phyloP scores from a whole-genome alignment of 2,888 invertebrate genomes.

The Tethea ocularis region DNA sequence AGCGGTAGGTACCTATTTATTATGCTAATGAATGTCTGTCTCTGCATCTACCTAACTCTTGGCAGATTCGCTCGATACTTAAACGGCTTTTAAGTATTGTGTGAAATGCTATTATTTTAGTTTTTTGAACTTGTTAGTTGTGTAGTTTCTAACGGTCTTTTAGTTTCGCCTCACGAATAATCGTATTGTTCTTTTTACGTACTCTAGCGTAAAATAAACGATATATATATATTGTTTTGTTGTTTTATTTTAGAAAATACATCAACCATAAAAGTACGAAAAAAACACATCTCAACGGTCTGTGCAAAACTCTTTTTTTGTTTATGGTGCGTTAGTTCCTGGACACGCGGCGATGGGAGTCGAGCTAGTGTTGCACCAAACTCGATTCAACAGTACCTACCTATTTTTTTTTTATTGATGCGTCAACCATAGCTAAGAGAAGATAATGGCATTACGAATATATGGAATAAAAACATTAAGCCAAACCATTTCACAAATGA shows the following conservation, averaged over 20 bases:
- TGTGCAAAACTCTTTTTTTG: no score
- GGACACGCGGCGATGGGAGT: no score
- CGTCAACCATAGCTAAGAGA: background rate
- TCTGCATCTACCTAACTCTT: constrained; percentile 34
- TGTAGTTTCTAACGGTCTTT: background rate
- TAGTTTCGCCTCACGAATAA: background rate
- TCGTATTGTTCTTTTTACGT: no score
- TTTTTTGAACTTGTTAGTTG: no score
- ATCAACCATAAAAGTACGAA: no score
- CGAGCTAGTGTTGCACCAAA: no score
- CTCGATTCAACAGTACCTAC: no score
- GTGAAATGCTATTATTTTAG: background rate
- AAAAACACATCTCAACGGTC: no score
- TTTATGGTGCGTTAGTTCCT: no score
- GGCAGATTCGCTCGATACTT: constrained; percentile 36
- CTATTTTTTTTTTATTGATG: background rate
- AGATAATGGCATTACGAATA: background rate
- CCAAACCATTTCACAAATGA: constrained; percentile 2
- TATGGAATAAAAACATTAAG: background rate
- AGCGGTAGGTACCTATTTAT: constrained; percentile 51
- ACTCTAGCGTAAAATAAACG: no score
- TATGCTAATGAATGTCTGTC: constrained; percentile 71
- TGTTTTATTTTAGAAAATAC: no score
- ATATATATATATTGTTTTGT: no score
- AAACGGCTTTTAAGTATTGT: constrained; percentile 15